Base-by-base conservation (phyloP, 2,797 vertebrate species). In the Lutra lutra region DNA sequence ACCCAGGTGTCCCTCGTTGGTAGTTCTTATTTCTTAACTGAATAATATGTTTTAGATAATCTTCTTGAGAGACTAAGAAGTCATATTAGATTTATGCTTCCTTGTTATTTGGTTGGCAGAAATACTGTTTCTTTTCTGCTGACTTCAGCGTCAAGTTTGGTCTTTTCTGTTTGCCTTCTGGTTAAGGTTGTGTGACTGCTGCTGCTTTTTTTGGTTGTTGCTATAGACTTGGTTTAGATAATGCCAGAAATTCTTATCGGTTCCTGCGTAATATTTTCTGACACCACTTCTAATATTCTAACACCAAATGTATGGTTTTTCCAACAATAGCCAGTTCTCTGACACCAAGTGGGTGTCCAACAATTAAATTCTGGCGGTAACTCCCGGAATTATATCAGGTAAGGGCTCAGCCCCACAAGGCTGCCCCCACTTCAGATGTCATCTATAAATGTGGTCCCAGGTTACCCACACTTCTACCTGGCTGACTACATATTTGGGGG, bases 1-100 rank as follows among this genome's bases (percentile, higher is more conserved):
- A 27, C 25, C 7, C 40, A 73, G 25, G 25, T 1, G 3, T 25
- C 25, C 40, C 40, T 73, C 29, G 2, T 64, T 64, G 51, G 43
- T 21, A 54, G 66, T 77, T 89, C 40, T 95, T 92, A n/a, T 82
- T 64, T 95, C 56, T 87, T 89, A 85, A 78, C 77, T 35, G 68
- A 27, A 75, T 15, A 68, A 51, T 14, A 15, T 13, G 18, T 54
- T 60, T 72, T 51, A 97, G 56, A 29, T 3, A 62, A 11, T 40
- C 64, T 94, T 91, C 68, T 64, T 56, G 40, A 75, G 21, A 77
- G 68, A 56, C 4, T 35, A 46, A 23, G 17, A 79, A 89, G 15
- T 54, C 35, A 17, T 51, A 14, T 95, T 83, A 87, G 62, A 54
- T 70, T 79, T 43, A 46, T 62, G 4, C 13, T 93, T 11, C 15